Conservation (phyloP, 2,797 vertebrate genomes). For the Aplochiton taeniatus region DNA sequence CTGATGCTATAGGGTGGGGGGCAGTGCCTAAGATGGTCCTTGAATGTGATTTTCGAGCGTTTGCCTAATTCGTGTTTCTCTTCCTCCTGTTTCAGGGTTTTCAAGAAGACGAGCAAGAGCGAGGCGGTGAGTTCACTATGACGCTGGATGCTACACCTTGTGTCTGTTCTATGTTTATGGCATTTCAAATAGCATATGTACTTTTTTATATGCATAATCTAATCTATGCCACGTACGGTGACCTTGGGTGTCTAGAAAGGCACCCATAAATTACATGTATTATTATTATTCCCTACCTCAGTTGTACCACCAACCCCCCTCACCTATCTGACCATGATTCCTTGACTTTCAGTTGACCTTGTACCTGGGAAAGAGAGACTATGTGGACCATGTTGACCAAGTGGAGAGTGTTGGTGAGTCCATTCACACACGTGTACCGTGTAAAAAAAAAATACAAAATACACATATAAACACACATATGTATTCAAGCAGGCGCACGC, state of each 20-base stretch:
- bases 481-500: background rate
- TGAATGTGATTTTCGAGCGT: background rate
- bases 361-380: slow-evolving; percentile 89
- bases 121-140: slow-evolving; percentile 75
- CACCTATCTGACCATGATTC: background rate
- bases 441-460: background rate
- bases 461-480: background rate
- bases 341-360: slow-evolving; percentile 79
- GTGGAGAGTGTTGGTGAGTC: slow-evolving; percentile 85
- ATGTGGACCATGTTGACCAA: slow-evolving; percentile 78
- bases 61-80: slow-evolving; percentile 3
- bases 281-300: background rate
- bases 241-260: too few relatives aligned
- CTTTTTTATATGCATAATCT: background rate
- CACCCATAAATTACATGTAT: background rate
- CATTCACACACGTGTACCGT: background rate
- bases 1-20: too few relatives aligned
- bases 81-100: slow-evolving; percentile 76
- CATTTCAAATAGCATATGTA: background rate
- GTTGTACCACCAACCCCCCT: background rate
- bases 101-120: slow-evolving; percentile 88
- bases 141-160: too few relatives aligned
- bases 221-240: too few relatives aligned
- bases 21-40: too few relatives aligned
- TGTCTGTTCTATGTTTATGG: background rate